These are phyloP conservation scores for Coecobrya sp. DNA, from an alignment of 2,888 invertebrate species.

Conservation along the genomic window DNA sequence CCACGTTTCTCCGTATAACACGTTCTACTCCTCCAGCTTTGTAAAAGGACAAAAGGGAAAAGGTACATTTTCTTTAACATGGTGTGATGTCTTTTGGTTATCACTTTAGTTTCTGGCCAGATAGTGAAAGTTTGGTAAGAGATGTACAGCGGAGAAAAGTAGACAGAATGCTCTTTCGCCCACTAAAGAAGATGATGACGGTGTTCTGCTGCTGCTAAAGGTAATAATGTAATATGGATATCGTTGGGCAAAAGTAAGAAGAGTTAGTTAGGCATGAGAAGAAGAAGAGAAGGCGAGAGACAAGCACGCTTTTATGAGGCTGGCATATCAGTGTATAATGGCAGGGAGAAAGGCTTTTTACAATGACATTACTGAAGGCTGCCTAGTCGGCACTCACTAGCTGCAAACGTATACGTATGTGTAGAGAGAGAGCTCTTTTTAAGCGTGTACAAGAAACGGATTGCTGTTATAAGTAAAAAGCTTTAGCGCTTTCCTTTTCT, in stretches of 20 bases:
- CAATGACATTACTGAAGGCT: conserved; percentile 39
- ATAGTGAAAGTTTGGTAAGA: conserved; percentile 13
- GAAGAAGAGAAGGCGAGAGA: conserved; percentile 7
- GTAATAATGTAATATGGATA: conserved; percentile 59
- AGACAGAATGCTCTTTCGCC: not conserved
- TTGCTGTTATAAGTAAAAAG: conserved; percentile 72
- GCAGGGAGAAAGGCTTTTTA: conserved; percentile 45
- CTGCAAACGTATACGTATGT: not conserved
- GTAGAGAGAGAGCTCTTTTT: not conserved
- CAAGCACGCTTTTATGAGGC: conserved; percentile 50
- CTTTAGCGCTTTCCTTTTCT: conserved; percentile 56
- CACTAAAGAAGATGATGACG: conserved; percentile 26
- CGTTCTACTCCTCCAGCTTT: not conserved
- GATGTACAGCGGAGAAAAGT: no score
- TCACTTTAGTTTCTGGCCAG: conserved; percentile 66
- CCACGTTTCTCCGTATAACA: conserved; percentile 43
- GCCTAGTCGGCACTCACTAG: not conserved
- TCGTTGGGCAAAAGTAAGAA: conserved; percentile 47
- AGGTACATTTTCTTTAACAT: not conserved
- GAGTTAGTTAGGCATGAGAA: conserved; percentile 44
- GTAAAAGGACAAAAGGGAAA: conserved; percentile 15
- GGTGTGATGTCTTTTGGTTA: conserved; percentile 41
- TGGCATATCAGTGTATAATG: conserved; percentile 4
- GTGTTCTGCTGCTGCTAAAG: conserved; percentile 25
- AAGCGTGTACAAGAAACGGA: conserved; percentile 32